phyloP scores from a whole-genome alignment of 2,797 vertebrate genomes.

The Malacoctenus gilli region DNA sequence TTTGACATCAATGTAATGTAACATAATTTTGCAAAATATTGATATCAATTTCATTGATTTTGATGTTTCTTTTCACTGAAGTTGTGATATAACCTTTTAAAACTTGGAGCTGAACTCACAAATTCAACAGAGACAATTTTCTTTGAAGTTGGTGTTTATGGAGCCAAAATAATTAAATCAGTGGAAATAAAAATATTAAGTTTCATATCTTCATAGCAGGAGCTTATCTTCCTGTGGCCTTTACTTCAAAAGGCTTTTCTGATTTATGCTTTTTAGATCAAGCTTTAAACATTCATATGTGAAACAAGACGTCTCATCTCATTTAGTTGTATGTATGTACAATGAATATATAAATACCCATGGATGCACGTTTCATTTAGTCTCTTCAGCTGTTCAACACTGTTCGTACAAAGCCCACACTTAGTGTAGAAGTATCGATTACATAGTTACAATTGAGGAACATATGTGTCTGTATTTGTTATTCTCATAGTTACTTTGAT shows the following conservation, averaged over 20 bases:
- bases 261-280: not conserved
- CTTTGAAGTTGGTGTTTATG: conserved; percentile 7
- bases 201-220: no score
- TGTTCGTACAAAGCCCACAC: no score
- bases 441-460: no score
- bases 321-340: no score
- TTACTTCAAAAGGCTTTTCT: no score
- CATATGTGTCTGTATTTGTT: not conserved
- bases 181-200: conserved; percentile 2
- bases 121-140: not conserved
- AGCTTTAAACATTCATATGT: no score
- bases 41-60: conserved; percentile 28
- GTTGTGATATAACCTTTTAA: not conserved
- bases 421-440: no score
- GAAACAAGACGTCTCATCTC: no score
- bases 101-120: not conserved
- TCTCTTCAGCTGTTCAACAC: no score
- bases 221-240: no score
- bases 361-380: no score
- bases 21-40: conserved; percentile 33
- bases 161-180: not conserved
- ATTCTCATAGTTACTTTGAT: not conserved
- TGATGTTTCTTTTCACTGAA: not conserved
- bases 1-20: conserved; percentile 27
- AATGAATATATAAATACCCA: no score